phyloP scores from a whole-genome alignment of 2,113 vertebrate species.

The Fulmarus glacialis region DNA sequence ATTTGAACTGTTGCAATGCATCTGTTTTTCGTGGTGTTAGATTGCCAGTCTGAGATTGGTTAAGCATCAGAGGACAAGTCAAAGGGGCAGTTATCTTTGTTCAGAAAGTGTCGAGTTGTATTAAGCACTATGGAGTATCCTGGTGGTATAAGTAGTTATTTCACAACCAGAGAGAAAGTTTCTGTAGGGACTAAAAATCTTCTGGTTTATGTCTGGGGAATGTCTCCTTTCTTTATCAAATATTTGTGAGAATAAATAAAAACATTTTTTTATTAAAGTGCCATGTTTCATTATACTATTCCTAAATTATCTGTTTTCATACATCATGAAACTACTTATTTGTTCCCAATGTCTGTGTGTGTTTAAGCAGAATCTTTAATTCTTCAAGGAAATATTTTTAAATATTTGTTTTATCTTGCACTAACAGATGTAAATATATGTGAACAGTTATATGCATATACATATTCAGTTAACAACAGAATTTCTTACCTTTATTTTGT shows the following conservation, averaged over 20 bases:
- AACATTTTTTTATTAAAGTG: not conserved
- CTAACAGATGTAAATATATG: not conserved
- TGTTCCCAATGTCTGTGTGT: not conserved
- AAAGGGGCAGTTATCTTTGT: not conserved
- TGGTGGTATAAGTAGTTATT: not conserved
- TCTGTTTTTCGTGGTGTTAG: not conserved
- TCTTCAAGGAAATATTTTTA: not conserved
- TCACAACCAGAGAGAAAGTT: not conserved
- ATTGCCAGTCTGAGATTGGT: not conserved
- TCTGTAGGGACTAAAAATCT: not conserved
- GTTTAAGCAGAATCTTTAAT: not conserved
- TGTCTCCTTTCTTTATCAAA: not conserved
- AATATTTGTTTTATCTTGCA: not conserved
- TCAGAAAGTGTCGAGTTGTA: not conserved
- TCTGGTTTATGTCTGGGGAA: not conserved
- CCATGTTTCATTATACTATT: not conserved
- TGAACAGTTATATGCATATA: not conserved
- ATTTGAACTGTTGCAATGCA: not conserved
- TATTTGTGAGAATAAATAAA: not conserved
- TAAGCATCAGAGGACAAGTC: not conserved
- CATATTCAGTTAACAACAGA: not conserved
- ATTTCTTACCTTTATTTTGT: not conserved
- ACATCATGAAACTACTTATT: not conserved
- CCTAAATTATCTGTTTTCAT: not conserved
- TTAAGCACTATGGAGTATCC: not conserved